Evolutionary conservation across 2,888 invertebrate genomes (phyloP).

Genomic region (Liodrosophila aerea): DNA sequence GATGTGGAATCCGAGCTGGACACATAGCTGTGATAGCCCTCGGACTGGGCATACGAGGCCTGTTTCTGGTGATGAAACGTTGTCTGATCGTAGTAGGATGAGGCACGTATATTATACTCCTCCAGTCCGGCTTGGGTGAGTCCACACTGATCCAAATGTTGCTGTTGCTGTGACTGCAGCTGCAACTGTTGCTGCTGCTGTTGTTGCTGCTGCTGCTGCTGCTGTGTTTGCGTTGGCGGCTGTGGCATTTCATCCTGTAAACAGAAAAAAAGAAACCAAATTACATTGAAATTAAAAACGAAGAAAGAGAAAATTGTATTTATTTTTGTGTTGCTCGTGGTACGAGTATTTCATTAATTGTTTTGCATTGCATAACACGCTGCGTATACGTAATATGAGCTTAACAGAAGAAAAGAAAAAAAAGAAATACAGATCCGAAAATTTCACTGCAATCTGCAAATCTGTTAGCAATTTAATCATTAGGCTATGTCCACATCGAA

Average conservation of each 20-base stretch:
- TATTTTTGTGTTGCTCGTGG: slow-evolving; percentile 11
- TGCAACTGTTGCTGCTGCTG: slow-evolving; percentile 10
- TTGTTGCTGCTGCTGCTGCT: slow-evolving; percentile 26
- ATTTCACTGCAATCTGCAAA: slow-evolving; percentile 44
- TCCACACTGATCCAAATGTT: slow-evolving; percentile 78
- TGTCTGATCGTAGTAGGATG: slow-evolving; percentile 84
- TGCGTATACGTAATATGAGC: slow-evolving; percentile 52
- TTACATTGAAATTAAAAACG: too few species aligned
- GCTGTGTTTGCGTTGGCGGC: slow-evolving; percentile 40
- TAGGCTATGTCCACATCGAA: slow-evolving; percentile 59
- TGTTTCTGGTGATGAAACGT: slow-evolving; percentile 87
- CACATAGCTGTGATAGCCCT: slow-evolving; percentile 91
- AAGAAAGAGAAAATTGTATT: slow-evolving; percentile 15
- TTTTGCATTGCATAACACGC: slow-evolving; percentile 56
- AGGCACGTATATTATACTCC: slow-evolving; percentile 86
- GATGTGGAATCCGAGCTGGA: slow-evolving; percentile 89
- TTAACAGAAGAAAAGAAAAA: slow-evolving; percentile 2
- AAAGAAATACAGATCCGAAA: slow-evolving; percentile 6
- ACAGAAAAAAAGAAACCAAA: slow-evolving; percentile 14
- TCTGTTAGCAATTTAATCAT: slow-evolving; percentile 64
- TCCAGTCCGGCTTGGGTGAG: slow-evolving; percentile 88
- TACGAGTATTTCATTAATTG: slow-evolving; percentile 34
- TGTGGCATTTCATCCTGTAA: slow-evolving; percentile 80
- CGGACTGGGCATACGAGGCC: slow-evolving; percentile 90
- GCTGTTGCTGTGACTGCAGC: slow-evolving; percentile 48